phyloP scores from a whole-genome alignment of 2,797 vertebrate species.

The Eulemur coronatus region DNA sequence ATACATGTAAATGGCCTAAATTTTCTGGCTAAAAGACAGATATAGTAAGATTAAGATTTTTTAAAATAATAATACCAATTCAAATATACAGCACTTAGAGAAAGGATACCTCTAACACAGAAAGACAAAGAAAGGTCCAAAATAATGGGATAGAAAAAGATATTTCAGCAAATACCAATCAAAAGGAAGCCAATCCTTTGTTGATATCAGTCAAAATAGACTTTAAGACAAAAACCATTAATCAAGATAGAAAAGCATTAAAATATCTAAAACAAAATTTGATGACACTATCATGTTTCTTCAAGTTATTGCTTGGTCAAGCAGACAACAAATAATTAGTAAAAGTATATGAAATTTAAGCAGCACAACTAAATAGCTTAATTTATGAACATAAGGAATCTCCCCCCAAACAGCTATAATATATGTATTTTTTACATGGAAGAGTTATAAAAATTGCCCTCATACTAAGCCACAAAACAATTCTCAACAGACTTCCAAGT shows the following conservation, averaged over 20 bases:
- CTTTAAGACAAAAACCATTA: background rate
- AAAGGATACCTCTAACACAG: background rate
- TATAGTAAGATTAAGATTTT: background rate
- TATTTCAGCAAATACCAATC: constrained; percentile 16
- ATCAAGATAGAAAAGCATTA: background rate
- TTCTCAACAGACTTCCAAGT: constrained; percentile 58
- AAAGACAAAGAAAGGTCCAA: background rate
- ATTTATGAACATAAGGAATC: background rate
- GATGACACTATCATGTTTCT: constrained; percentile 27
- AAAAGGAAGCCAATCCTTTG: background rate
- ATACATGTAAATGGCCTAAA: background rate
- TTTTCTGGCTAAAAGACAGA: background rate
- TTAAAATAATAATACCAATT: background rate
- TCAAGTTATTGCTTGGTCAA: background rate
- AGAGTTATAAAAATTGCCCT: constrained; percentile 45
- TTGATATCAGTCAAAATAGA: background rate
- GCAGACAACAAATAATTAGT: constrained; percentile 10
- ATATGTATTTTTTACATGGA: background rate
- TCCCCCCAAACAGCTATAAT: background rate
- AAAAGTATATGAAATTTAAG: background rate
- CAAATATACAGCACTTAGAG: background rate
- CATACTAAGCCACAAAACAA: constrained; percentile 38
- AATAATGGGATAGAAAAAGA: background rate
- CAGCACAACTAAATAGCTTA: background rate
- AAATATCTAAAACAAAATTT: constrained; percentile 37